A percentile compares a stretch with the other conserved stretches of the same genome.
Evolutionary conservation across 2,888 invertebrate genomes (phyloP).

Genomic region (Caenorhabditis japonica): DNA sequence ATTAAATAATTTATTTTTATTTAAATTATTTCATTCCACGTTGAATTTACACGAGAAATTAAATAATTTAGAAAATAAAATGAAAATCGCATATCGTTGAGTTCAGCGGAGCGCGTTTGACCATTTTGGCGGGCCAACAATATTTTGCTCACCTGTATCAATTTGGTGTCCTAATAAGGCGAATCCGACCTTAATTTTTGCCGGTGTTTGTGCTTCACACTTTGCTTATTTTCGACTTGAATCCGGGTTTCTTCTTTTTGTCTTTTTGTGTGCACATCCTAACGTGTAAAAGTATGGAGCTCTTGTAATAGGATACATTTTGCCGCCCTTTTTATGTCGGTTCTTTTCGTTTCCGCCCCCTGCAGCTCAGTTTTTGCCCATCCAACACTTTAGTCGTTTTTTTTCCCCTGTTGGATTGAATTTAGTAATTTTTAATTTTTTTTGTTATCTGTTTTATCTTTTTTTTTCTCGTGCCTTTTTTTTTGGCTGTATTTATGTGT

Average conservation of each 20-base stretch:
- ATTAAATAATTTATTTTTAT: too few species aligned
- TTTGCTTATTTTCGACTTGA: slow-evolving; percentile 1
- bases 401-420: not conserved
- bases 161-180: too few species aligned
- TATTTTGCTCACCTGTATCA: too few species aligned
- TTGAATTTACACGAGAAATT: too few species aligned
- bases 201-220: slow-evolving; percentile 9
- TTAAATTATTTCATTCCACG: too few species aligned
- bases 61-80: too few species aligned
- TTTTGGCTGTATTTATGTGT: slow-evolving; percentile 19
- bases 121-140: too few species aligned
- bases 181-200: too few species aligned
- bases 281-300: slow-evolving; percentile 41
- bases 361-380: slow-evolving; percentile 4
- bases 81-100: too few species aligned
- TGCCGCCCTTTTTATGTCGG: slow-evolving; percentile 36
- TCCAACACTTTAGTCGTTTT: slow-evolving; percentile 12
- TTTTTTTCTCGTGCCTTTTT: not conserved
- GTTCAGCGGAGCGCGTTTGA: too few species aligned
- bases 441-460: too few species aligned
- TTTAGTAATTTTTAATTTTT: slow-evolving; percentile 29
- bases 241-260: slow-evolving; percentile 13
- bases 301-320: slow-evolving; percentile 48
- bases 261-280: slow-evolving; percentile 25
- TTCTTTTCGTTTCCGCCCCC: not conserved